Evolutionary conservation across 2,888 invertebrate genomes (phyloP).

Genomic region (Orthosia gracilis): DNA sequence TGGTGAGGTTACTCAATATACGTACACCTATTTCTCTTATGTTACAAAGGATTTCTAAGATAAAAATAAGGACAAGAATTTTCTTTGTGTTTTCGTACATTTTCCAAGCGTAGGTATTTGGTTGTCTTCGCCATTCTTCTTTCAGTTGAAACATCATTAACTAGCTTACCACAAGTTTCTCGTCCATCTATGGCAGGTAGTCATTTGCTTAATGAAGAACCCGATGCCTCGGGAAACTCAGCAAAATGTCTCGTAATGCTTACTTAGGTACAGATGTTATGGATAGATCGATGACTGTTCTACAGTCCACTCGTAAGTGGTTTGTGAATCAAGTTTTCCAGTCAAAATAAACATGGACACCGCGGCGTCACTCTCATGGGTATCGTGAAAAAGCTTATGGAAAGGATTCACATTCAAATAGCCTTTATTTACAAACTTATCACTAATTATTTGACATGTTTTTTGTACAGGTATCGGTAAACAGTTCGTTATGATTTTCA

Average conservation of each 20-base stretch:
- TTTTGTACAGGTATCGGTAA: no score
- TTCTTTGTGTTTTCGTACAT: background rate
- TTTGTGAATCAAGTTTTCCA: no score
- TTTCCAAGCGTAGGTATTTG: background rate
- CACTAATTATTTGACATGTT: no score
- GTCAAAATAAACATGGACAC: no score
- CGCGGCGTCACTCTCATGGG: no score
- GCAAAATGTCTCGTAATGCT: background rate
- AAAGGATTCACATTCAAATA: no score
- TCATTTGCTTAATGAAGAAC: background rate
- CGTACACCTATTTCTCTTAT: background rate
- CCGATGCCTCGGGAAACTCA: background rate
- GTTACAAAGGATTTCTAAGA: slow-evolving; percentile 12
- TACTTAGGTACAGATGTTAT: background rate
- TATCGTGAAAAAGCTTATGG: no score
- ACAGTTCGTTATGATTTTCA: no score
- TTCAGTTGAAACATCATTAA: background rate
- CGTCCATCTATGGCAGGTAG: background rate
- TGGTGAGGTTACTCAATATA: no score
- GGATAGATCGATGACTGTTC: background rate
- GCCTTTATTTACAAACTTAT: no score
- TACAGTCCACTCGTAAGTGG: no score
- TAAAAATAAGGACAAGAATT: background rate
- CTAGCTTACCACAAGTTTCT: background rate
- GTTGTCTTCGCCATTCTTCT: background rate